These are phyloP conservation scores for Achlya flavicornis DNA, from an alignment of 2,888 invertebrate genomes.

Conservation along the genomic window DNA sequence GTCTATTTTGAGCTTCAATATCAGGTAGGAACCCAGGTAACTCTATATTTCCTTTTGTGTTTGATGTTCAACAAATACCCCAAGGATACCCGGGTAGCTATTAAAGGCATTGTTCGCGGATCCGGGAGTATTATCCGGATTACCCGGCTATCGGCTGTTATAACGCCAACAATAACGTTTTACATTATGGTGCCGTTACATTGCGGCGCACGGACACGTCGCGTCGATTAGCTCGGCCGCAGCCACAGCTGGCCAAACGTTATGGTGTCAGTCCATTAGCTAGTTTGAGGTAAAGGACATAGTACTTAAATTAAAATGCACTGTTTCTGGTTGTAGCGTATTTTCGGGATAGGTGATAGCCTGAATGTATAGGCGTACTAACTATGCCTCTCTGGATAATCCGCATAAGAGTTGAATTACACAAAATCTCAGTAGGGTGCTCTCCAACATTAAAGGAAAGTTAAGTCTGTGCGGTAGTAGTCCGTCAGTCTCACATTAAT, in stretches of 20 bases:
- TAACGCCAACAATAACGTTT: background rate
- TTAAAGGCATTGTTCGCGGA: conserved; percentile 6
- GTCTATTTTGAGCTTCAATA: background rate
- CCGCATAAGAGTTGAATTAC: no score
- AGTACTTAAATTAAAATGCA: no score
- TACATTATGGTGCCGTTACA: background rate
- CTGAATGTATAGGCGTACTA: no score
- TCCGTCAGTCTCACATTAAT: no score
- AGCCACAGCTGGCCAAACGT: background rate
- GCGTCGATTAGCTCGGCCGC: background rate
- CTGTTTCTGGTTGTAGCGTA: no score
- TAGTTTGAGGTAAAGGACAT: no score
- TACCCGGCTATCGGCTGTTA: background rate
- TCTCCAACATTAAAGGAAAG: no score
- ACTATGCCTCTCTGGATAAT: no score
- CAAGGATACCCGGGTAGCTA: conserved; percentile 6
- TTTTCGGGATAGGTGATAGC: no score
- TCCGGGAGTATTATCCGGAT: conserved; percentile 1
- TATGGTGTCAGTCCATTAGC: no score
- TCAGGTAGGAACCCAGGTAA: background rate
- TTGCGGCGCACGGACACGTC: background rate
- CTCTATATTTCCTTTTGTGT: conserved; percentile 1
- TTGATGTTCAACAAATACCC: conserved; percentile 1
- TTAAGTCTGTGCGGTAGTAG: no score
- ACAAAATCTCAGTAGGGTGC: no score